Base-by-base conservation (phyloP, 2,888 invertebrate species). In the Eupithecia pulchellata region DNA sequence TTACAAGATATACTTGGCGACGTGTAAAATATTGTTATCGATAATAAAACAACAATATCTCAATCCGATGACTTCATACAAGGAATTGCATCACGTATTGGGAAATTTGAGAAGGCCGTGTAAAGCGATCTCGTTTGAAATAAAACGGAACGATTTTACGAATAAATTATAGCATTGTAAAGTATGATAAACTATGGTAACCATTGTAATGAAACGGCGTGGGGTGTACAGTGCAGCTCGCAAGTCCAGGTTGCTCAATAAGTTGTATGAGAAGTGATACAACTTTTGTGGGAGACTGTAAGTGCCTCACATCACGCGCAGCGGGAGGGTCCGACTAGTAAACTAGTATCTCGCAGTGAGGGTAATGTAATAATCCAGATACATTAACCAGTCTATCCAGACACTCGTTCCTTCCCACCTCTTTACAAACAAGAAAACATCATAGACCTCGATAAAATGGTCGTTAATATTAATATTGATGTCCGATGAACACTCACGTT, bases 81-180 rank as follows among this genome's bases (percentile, higher is more conserved):
- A 80, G 75, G 84, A 90, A 91, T 88, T 86, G 88, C 87, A 84
- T 91, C 92, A 92, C 92, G 91, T 89, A 89, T 89, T 85, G 84
- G 87, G 92, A 90, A 90, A 93, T 90, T 87, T 84, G 90, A 93
- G 90, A 91, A 86, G 89, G 87, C 84, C 88, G 82, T 90, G 92
- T 91, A 90, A 91, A 89, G 85, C 83, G 88, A 92, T 89, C 90
- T 87, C 78, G 73, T 79, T 84, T 81, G 82, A 88, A 89, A 91
- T 90, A 91, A 92, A 93, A 92, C 86, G 89, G 90, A 88, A 89
- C 87, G 69, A 79, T 81, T 88, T 87, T 88, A 87, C 88, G 90
- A 93, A 94, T 94, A 93, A 93, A 91, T 93, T 93, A 93, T 90
- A 83, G 89, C 90, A 90, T 89, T 92, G 91, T 92, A 91, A 92